phyloP scores from a whole-genome alignment of 2,797 vertebrate species.

The Cyprinodon diabolis region DNA sequence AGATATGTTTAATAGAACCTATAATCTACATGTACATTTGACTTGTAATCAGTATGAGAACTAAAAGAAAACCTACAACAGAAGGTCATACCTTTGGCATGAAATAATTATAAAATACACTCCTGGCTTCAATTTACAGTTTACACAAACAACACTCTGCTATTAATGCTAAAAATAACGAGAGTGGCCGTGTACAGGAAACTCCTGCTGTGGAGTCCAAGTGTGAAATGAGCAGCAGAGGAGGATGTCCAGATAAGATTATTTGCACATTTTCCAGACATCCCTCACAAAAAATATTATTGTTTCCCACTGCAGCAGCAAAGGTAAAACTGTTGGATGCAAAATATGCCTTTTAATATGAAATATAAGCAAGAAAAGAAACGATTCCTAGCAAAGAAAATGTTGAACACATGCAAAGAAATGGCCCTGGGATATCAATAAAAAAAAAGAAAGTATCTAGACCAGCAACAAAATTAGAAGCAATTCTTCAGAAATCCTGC shows the following conservation, averaged over 20 bases:
- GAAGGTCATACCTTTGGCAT: too few relatives aligned
- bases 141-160: not conserved
- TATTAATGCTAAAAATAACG: not conserved
- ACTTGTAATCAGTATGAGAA: too few relatives aligned
- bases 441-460: not conserved
- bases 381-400: not conserved
- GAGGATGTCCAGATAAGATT: constrained; percentile 1
- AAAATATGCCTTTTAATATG: not conserved
- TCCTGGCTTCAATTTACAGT: not conserved
- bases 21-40: not conserved
- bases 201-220: not conserved
- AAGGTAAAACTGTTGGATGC: not conserved
- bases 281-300: not conserved
- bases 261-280: constrained; percentile 1
- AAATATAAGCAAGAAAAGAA: not conserved
- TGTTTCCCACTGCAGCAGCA: not conserved
- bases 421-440: not conserved
- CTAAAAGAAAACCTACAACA: too few relatives aligned
- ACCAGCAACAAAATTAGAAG: not conserved
- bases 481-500: not conserved
- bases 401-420: not conserved
- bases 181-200: not conserved
- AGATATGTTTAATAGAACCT: not conserved
- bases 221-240: not conserved
- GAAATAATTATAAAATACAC: not conserved